phyloP scores from a whole-genome alignment of 2,113 vertebrate genomes.

The Mungos mungo region DNA sequence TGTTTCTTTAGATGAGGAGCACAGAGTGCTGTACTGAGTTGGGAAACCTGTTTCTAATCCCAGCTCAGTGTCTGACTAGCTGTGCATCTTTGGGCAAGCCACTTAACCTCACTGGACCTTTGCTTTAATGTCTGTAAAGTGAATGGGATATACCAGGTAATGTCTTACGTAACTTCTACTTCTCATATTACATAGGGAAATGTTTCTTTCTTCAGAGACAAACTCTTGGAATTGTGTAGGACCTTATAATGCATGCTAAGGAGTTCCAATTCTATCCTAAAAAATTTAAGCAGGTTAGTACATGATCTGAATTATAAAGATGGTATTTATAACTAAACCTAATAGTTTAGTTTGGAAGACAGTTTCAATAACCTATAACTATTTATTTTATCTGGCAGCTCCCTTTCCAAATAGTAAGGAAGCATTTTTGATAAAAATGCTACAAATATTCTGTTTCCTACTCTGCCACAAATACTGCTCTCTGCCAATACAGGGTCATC shows the following conservation, averaged over 20 bases:
- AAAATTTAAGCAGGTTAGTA: neutral
- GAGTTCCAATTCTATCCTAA: neutral
- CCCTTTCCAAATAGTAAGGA: neutral
- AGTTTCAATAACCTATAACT: constrained; percentile 25
- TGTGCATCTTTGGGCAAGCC: neutral
- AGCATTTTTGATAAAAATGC: neutral
- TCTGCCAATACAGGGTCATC: neutral
- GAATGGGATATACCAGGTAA: neutral
- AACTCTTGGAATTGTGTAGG: neutral
- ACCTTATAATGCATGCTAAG: neutral
- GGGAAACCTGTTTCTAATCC: neutral
- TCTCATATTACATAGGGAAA: neutral
- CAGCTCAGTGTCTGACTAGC: neutral
- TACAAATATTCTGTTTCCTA: neutral
- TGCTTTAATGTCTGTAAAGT: neutral
- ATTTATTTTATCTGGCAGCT: neutral
- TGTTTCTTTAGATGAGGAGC: neutral
- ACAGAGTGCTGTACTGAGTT: neutral
- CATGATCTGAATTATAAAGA: neutral
- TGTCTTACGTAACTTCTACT: neutral
- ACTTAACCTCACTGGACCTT: neutral
- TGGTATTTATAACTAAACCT: neutral
- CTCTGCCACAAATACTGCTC: neutral
- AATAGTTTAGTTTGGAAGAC: neutral
- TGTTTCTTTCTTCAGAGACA: neutral